Percentiles rank a stretch among this genome's conserved stretches.
Evolutionary conservation across 64 coral and sea anemone genomes (phyloP).

Genomic region (Pachyseris speciosa): DNA sequence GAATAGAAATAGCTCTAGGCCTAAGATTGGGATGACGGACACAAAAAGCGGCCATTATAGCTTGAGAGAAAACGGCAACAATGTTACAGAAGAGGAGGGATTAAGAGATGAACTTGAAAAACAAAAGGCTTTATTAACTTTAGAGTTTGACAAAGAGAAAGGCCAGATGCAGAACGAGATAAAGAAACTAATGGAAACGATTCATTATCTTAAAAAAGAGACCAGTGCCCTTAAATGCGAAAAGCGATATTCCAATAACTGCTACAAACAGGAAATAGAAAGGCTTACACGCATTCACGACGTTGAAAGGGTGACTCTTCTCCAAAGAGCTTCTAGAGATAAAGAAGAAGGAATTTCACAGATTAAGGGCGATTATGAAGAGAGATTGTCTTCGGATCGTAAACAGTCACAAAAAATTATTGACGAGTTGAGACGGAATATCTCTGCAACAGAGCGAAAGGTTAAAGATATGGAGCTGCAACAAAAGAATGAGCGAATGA

Average conservation of each 20-base stretch:
- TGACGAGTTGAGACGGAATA: constrained; percentile 80
- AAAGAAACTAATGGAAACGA: constrained; percentile 39
- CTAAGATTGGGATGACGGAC: neutral
- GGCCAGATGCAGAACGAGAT: constrained; percentile 60
- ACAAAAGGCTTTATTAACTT: neutral
- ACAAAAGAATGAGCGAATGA: constrained; percentile 65
- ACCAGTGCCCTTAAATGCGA: constrained; percentile 69
- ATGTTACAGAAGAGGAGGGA: neutral
- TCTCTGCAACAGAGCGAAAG: constrained; percentile 60
- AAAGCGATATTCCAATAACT: constrained; percentile 21
- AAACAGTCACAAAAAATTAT: constrained; percentile 54
- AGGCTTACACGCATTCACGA: constrained; percentile 54
- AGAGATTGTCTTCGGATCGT: constrained; percentile 60
- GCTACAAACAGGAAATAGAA: constrained; percentile 51
- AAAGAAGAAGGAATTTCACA: constrained; percentile 75
- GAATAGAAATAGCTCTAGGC: neutral
- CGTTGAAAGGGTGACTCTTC: constrained; percentile 70
- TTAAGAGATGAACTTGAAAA: neutral
- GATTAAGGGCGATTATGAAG: constrained; percentile 54
- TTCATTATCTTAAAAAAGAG: constrained; percentile 74
- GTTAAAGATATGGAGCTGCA: constrained; percentile 59
- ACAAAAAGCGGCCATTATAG: neutral
- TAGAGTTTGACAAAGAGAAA: neutral
- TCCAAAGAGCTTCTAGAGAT: constrained; percentile 52
- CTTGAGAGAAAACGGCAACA: neutral